These are phyloP conservation scores for Varecia variegata DNA, from an alignment of 2,797 vertebrate species.

Conservation along the genomic window DNA sequence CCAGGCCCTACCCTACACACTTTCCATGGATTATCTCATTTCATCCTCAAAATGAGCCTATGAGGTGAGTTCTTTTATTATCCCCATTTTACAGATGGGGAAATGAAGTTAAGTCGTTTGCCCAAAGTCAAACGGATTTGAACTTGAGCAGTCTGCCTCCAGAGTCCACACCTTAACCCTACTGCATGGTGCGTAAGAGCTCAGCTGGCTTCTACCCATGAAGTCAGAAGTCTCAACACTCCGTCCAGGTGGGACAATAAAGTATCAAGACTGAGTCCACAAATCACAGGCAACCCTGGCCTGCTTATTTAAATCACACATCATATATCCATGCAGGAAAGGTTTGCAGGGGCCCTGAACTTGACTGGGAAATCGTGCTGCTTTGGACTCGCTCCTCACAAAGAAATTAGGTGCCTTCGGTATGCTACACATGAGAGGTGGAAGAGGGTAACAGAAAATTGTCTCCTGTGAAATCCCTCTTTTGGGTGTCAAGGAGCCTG, in stretches of 20 bases:
- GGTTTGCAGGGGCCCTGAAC: not conserved
- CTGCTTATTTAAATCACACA: not conserved
- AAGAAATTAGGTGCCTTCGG: not conserved
- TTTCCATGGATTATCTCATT: not conserved
- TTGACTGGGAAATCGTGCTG: not conserved
- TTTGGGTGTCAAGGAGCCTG: not conserved
- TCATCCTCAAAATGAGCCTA: not conserved
- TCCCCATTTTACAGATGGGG: not conserved
- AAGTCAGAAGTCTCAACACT: not conserved
- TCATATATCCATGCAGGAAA: not conserved
- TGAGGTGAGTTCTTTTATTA: not conserved
- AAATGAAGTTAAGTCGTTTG: not conserved
- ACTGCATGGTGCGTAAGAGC: not conserved
- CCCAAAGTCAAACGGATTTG: not conserved
- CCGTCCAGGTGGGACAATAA: constrained; percentile 31
- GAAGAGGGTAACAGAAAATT: not conserved
- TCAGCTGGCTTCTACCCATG: not conserved
- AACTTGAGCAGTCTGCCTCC: not conserved
- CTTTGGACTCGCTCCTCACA: not conserved
- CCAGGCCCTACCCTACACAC: rapidly evolving
- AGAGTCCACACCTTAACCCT: not conserved
- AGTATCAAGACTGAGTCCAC: not conserved
- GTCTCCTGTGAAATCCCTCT: not conserved
- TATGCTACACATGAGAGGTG: not conserved
- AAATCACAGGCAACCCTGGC: not conserved